A percentile compares a stretch with the other conserved stretches of the same genome.
Evolutionary conservation across 2,113 vertebrate species (phyloP).

Genomic region (Prionailurus viverrinus): DNA sequence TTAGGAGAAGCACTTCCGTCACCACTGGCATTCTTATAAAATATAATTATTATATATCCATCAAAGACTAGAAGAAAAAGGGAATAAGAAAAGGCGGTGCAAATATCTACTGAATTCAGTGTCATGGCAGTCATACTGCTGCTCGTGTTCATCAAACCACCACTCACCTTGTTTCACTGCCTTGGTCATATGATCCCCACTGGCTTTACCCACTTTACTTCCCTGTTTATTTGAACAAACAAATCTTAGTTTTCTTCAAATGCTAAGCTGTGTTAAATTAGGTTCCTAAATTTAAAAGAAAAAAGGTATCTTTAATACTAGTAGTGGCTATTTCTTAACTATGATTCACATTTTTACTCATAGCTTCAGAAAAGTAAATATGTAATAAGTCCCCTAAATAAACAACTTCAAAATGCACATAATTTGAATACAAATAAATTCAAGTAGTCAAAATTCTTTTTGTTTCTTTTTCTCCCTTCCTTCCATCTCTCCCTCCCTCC

Average conservation of each 20-base stretch:
- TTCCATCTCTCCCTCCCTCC: neutral
- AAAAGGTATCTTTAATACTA: conserved; percentile 14
- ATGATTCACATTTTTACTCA: neutral
- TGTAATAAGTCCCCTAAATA: neutral
- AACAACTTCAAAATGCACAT: neutral
- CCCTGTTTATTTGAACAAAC: conserved; percentile 24
- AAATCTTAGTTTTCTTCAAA: conserved; percentile 6
- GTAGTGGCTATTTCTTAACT: neutral
- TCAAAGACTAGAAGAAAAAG: conserved; percentile 81
- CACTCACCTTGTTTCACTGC: neutral
- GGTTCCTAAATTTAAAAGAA: neutral
- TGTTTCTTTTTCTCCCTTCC: neutral
- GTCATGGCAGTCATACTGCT: neutral
- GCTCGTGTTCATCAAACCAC: neutral
- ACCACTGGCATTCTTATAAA: conserved; percentile 86
- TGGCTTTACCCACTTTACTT: neutral
- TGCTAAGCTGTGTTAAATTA: neutral
- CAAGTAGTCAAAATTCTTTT: neutral
- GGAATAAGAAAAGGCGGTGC: conserved; percentile 57
- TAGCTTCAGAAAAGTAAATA: conserved; percentile 22
- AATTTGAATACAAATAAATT: neutral
- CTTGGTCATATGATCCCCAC: neutral
- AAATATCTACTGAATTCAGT: conserved; percentile 72
- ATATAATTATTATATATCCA: conserved; percentile 88
- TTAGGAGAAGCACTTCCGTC: conserved; percentile 87